Evolutionary conservation across 2,113 vertebrate species (phyloP).

Genomic region (Jacana jacana): DNA sequence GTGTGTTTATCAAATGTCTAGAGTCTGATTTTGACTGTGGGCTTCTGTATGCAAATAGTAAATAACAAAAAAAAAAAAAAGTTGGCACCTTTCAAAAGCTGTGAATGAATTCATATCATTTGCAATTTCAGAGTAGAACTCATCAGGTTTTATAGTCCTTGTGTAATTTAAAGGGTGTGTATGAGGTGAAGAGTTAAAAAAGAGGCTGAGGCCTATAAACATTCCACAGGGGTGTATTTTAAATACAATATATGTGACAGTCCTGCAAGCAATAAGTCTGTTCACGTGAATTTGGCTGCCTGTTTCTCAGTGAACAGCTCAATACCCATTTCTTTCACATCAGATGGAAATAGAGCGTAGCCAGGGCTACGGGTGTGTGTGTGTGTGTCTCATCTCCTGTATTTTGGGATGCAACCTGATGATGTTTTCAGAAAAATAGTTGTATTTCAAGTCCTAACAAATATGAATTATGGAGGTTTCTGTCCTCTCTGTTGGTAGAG

Average conservation of each 20-base stretch:
- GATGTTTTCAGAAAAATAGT: neutral
- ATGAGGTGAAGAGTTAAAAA: neutral
- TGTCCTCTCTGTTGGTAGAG: neutral
- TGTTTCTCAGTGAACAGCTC: neutral
- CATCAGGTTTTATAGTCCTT: neutral
- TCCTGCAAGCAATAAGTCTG: neutral
- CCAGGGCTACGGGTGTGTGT: neutral
- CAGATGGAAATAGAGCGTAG: neutral
- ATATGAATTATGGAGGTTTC: neutral
- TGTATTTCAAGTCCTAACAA: neutral
- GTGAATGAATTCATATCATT: neutral
- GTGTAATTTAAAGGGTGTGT: conserved; percentile 34
- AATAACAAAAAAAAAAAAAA: neutral
- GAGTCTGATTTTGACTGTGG: conserved; percentile 12
- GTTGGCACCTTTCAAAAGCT: neutral
- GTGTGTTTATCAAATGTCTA: conserved; percentile 12
- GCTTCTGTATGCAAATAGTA: neutral
- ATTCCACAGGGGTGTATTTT: neutral
- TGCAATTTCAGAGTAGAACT: conserved; percentile 15
- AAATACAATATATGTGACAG: neutral
- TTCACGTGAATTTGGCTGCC: neutral
- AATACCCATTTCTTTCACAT: neutral
- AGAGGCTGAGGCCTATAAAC: neutral
- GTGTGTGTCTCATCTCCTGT: neutral
- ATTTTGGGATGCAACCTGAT: neutral